Conservation (phyloP, 2,888 invertebrate genomes). For the Heteromurus nitidus region DNA sequence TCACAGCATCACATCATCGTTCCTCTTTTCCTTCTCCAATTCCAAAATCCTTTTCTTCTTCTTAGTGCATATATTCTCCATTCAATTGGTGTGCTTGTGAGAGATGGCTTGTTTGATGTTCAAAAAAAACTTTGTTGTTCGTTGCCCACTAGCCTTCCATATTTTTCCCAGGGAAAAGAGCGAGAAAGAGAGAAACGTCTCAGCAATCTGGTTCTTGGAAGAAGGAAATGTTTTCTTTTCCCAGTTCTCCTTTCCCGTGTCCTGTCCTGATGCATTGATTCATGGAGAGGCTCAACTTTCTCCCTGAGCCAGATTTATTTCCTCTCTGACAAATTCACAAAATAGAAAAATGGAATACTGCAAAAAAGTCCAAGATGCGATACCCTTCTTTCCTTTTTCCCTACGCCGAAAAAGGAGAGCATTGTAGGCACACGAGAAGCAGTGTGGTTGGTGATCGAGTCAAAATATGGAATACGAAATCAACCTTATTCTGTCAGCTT, state of each 20-base stretch:
- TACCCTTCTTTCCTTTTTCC: neutral
- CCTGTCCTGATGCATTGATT: neutral
- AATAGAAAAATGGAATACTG: too few species aligned
- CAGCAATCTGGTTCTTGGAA: too few species aligned
- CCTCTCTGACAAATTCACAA: conserved; percentile 20
- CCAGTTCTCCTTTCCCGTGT: conserved; percentile 1
- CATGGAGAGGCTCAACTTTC: conserved; percentile 17
- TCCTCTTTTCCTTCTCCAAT: neutral
- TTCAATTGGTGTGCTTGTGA: neutral
- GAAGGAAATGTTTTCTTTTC: neutral
- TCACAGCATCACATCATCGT: neutral
- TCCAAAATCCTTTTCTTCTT: neutral
- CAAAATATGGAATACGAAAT: too few species aligned
- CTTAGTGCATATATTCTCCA: too few species aligned
- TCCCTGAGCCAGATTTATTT: neutral
- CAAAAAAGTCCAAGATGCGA: neutral
- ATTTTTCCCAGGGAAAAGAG: neutral
- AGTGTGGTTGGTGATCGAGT: too few species aligned
- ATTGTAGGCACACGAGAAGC: neutral
- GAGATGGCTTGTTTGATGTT: conserved; percentile 12
- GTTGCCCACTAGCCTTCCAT: neutral
- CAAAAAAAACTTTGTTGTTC: conserved; percentile 16
- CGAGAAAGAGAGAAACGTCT: neutral
- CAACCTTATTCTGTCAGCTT: too few species aligned
- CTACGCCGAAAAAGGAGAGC: too few species aligned